Conservation (phyloP, 2,113 vertebrate genomes). For the Pachypanchax playfairii region DNA sequence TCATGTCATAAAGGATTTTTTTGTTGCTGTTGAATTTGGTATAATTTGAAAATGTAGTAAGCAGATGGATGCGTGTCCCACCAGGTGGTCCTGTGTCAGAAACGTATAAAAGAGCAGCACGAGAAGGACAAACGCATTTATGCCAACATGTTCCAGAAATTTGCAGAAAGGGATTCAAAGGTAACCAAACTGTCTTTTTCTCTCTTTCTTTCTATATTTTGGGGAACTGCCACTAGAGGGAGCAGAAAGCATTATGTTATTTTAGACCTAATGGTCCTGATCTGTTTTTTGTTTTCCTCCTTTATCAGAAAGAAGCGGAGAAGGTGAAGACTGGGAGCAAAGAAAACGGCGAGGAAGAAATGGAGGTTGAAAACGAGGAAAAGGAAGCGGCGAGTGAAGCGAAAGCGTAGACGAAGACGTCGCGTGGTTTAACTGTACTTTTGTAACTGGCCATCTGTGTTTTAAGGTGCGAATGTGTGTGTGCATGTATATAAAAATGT, state of each 20-base stretch:
- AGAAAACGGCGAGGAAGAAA: slow-evolving; percentile 44
- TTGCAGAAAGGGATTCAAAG: slow-evolving; percentile 90
- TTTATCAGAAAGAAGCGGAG: slow-evolving; percentile 68
- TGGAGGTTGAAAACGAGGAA: slow-evolving; percentile 75
- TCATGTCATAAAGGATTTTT: neutral
- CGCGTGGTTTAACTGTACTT: slow-evolving; percentile 52
- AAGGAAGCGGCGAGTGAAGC: slow-evolving; percentile 53
- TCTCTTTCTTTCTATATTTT: slow-evolving; percentile 4
- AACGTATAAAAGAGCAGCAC: slow-evolving; percentile 89
- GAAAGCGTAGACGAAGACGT: slow-evolving; percentile 56
- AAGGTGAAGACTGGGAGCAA: slow-evolving; percentile 48
- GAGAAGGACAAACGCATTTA: slow-evolving; percentile 95
- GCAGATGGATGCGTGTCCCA: neutral
- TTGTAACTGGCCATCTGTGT: slow-evolving; percentile 70
- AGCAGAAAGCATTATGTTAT: neutral
- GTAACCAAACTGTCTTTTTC: slow-evolving; percentile 70
- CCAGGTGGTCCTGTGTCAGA: slow-evolving; percentile 84
- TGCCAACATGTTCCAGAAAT: slow-evolving; percentile 97
- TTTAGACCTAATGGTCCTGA: neutral
- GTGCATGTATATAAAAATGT: slow-evolving; percentile 17
- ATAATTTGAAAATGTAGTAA: neutral
- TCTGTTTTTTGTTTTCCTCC: neutral
- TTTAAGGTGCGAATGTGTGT: slow-evolving; percentile 45
- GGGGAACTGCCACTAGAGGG: slow-evolving; percentile 47
- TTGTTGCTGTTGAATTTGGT: neutral